A percentile compares a stretch with the other conserved stretches of the same genome.
phyloP scores from a whole-genome alignment of 2,888 invertebrate genomes.

The Heliconius aoede region DNA sequence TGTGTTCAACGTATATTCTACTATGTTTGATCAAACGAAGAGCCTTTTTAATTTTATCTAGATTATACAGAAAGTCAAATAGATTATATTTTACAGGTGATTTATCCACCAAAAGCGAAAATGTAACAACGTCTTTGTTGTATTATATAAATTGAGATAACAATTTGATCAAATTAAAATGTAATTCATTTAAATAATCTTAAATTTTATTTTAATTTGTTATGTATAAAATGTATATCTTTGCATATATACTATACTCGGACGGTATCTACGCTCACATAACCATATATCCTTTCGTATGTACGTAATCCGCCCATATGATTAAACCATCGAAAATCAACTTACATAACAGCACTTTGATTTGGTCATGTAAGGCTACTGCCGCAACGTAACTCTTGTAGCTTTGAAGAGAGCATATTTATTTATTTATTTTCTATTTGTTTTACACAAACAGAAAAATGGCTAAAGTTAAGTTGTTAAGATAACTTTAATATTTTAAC shows the following conservation, averaged over 20 bases:
- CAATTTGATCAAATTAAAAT: too few relatives aligned
- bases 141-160: too few relatives aligned
- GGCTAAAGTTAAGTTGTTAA: too few relatives aligned
- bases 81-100: too few relatives aligned
- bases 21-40: neutral
- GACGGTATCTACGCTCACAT: neutral
- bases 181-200: neutral
- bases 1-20: neutral
- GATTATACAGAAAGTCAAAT: too few relatives aligned
- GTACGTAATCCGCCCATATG: slow-evolving; percentile 2
- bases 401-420: slow-evolving; percentile 25
- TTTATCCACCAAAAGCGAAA: too few relatives aligned
- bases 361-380: slow-evolving; percentile 51
- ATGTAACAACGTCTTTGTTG: too few relatives aligned
- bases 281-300: slow-evolving; percentile 22
- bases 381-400: slow-evolving; percentile 46
- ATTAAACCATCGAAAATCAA: slow-evolving; percentile 49
- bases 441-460: too few relatives aligned
- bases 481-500: too few relatives aligned
- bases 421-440: neutral
- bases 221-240: neutral
- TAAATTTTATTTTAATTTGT: neutral
- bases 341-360: slow-evolving; percentile 60
- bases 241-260: neutral
- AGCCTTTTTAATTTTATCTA: too few relatives aligned